phyloP scores from a whole-genome alignment of 2,113 vertebrate genomes.

The Saguinus midas region DNA sequence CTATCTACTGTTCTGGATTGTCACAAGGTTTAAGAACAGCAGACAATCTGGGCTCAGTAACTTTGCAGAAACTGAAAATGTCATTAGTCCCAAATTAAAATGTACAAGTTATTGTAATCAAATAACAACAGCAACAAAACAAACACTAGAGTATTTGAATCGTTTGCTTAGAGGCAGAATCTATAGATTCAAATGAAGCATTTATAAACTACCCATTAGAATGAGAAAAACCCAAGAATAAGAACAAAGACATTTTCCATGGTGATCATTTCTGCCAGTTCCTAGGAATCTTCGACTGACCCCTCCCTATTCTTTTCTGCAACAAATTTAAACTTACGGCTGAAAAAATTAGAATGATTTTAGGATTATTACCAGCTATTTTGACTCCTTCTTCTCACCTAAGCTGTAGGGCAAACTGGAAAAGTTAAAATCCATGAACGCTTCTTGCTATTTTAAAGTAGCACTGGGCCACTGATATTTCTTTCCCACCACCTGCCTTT shows the following conservation, averaged over 20 bases:
- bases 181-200: not conserved
- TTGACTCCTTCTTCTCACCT: not conserved
- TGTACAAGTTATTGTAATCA: not conserved
- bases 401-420: not conserved
- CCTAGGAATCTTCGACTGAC: not conserved
- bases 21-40: not conserved
- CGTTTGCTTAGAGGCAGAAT: not conserved
- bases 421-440: not conserved
- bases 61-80: not conserved
- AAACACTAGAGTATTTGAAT: not conserved
- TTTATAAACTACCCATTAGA: not conserved
- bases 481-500: not conserved
- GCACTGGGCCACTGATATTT: not conserved
- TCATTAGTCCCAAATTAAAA: not conserved
- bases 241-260: not conserved
- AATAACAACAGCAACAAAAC: not conserved
- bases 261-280: not conserved
- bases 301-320: not conserved
- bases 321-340: not conserved
- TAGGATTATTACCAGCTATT: not conserved
- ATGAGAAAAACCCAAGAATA: not conserved
- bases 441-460: not conserved
- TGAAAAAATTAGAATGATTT: not conserved
- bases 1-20: not conserved
- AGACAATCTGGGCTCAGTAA: not conserved